Conservation (phyloP, 92 coral and sea anemone genomes). For the Porites cylindrica region DNA sequence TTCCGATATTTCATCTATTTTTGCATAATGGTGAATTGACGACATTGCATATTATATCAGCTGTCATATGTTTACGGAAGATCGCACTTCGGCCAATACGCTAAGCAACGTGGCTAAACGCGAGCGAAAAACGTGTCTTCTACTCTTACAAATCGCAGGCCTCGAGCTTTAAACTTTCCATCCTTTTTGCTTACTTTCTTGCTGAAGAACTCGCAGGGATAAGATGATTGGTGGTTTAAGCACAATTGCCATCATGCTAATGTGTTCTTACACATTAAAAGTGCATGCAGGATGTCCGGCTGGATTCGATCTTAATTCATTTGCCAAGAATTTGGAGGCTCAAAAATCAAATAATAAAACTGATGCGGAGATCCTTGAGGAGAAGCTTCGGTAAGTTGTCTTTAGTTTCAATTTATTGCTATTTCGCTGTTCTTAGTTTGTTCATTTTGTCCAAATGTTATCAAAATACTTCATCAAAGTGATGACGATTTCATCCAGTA, state of each 20-base stretch:
- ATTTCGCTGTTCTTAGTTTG: too few species aligned
- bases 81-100: slow-evolving; percentile 33
- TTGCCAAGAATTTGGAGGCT: background rate
- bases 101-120: slow-evolving; percentile 36
- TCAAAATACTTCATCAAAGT: background rate
- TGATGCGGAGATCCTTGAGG: background rate
- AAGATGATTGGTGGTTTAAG: slow-evolving; percentile 5
- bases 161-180: background rate
- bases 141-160: background rate
- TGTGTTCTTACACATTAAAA: slow-evolving; percentile 3
- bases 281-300: slow-evolving; percentile 14
- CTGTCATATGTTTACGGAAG: slow-evolving; percentile 17
- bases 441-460: too few species aligned
- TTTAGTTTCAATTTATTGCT: background rate
- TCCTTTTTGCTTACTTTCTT: background rate
- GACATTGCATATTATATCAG: slow-evolving; percentile 8
- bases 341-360: background rate
- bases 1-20: background rate
- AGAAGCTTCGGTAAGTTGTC: background rate
- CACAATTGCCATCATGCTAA: background rate
- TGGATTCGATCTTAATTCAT: background rate
- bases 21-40: background rate
- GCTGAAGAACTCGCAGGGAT: background rate
- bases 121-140: background rate
- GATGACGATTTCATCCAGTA: background rate